phyloP scores from a whole-genome alignment of 2,888 invertebrate genomes.

The Parnassius mnemosyne region DNA sequence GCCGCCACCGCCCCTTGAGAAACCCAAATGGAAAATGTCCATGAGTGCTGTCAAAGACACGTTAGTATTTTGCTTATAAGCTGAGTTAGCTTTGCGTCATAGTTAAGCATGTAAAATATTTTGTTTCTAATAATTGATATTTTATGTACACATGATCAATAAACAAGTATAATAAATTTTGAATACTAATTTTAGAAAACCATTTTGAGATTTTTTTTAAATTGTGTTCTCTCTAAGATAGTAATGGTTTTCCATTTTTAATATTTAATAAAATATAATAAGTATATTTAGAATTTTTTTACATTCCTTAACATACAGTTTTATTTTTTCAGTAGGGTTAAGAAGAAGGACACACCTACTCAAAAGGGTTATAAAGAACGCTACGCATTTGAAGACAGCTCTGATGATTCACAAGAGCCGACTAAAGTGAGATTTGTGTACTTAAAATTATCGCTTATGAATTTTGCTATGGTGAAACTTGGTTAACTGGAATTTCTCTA shows the following conservation, averaged over 20 bases:
- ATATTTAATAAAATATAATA: background rate
- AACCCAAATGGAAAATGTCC: constrained; percentile 86
- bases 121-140: constrained; percentile 9
- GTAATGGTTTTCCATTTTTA: background rate
- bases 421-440: constrained; percentile 49
- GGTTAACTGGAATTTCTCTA: no score
- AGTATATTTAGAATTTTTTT: background rate
- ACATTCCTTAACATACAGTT: constrained; percentile 26
- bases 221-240: background rate
- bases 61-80: constrained; percentile 47
- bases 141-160: no score
- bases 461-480: background rate
- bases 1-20: constrained; percentile 74
- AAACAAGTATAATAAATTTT: no score
- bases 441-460: background rate
- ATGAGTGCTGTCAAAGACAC: constrained; percentile 80
- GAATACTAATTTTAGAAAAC: background rate
- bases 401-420: constrained; percentile 70
- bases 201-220: constrained; percentile 2
- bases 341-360: constrained; percentile 80
- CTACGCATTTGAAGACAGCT: constrained; percentile 72
- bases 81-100: no score
- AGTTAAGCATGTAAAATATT: no score
- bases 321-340: constrained; percentile 66
- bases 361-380: constrained; percentile 80